These are phyloP conservation scores for Platysternon megacephalum DNA, from an alignment of 2,113 vertebrate genomes.

Conservation along the genomic window DNA sequence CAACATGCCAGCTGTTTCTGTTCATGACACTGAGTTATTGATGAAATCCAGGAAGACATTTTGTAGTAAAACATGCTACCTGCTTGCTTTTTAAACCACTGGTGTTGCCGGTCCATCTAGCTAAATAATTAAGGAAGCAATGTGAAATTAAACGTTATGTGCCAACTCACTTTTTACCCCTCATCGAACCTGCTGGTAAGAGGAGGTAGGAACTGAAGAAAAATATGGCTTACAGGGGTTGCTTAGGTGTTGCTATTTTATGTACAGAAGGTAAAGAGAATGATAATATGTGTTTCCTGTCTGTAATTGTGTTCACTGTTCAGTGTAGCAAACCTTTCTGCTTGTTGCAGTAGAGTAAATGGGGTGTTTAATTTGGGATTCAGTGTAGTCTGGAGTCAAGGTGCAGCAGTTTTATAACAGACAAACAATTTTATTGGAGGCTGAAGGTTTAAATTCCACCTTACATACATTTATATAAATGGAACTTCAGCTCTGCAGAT, in stretches of 20 bases:
- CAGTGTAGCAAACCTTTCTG: slow-evolving; percentile 70
- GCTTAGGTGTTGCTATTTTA: slow-evolving; percentile 39
- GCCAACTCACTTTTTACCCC: slow-evolving; percentile 36
- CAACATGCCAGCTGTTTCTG: slow-evolving; percentile 76
- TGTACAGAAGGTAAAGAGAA: slow-evolving; percentile 58
- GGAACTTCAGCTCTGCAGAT: slow-evolving; percentile 65
- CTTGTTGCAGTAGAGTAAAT: slow-evolving; percentile 77
- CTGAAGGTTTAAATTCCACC: slow-evolving; percentile 78
- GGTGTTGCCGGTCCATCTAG: slow-evolving; percentile 26
- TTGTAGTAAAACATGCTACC: slow-evolving; percentile 67
- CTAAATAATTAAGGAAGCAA: slow-evolving; percentile 61
- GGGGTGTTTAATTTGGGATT: slow-evolving; percentile 81
- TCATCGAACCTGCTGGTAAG: slow-evolving; percentile 40
- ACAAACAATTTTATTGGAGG: slow-evolving; percentile 76
- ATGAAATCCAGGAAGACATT: slow-evolving; percentile 67
- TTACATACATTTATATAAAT: slow-evolving; percentile 44
- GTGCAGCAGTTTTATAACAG: slow-evolving; percentile 79
- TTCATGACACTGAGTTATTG: slow-evolving; percentile 72
- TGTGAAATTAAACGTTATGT: slow-evolving; percentile 52
- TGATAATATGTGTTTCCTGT: slow-evolving; percentile 59
- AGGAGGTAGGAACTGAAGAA: slow-evolving; percentile 23
- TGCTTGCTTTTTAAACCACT: slow-evolving; percentile 63
- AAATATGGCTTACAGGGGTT: slow-evolving; percentile 46
- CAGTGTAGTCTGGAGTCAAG: slow-evolving; percentile 77
- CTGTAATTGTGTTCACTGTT: slow-evolving; percentile 70